phyloP scores from a whole-genome alignment of 1,140 invertebrate genomes.

The Bombus huntii region DNA sequence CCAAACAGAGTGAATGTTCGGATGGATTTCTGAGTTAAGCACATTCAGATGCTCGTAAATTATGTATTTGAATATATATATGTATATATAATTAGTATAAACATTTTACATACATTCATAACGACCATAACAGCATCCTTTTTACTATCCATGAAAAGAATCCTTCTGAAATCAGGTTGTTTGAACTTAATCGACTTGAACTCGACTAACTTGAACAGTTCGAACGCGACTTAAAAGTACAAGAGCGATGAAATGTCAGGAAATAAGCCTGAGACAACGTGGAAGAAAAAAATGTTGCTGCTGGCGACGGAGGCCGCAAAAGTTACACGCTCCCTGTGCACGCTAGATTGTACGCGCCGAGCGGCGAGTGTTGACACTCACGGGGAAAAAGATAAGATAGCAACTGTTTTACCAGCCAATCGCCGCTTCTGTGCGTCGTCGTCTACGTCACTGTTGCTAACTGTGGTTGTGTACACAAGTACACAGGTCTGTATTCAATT shows the following conservation, averaged over 20 bases:
- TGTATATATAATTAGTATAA: background rate
- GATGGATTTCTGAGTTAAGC: background rate
- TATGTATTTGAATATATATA: no score
- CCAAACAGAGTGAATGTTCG: background rate
- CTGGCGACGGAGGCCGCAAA: background rate
- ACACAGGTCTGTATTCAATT: conserved; percentile 32
- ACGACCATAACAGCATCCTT: no score
- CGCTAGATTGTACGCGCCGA: conserved; percentile 43
- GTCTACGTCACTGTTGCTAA: conserved; percentile 68
- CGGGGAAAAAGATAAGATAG: conserved; percentile 70
- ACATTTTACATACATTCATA: background rate
- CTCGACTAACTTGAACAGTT: background rate
- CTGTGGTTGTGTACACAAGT: conserved; percentile 52
- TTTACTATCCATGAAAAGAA: background rate
- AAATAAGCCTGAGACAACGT: background rate
- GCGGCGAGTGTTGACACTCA: conserved; percentile 66
- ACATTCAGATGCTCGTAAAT: background rate
- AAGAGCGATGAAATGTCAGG: background rate
- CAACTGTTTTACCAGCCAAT: conserved; percentile 65
- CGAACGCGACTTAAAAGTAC: background rate
- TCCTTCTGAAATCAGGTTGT: background rate
- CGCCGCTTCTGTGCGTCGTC: conserved; percentile 51
- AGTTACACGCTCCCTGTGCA: conserved; percentile 21
- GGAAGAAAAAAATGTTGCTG: background rate
- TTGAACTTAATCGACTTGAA: background rate